Base-by-base conservation (phyloP, 37 sponge, comb jelly and placozoan species). In the Amphimedon queenslandica region DNA sequence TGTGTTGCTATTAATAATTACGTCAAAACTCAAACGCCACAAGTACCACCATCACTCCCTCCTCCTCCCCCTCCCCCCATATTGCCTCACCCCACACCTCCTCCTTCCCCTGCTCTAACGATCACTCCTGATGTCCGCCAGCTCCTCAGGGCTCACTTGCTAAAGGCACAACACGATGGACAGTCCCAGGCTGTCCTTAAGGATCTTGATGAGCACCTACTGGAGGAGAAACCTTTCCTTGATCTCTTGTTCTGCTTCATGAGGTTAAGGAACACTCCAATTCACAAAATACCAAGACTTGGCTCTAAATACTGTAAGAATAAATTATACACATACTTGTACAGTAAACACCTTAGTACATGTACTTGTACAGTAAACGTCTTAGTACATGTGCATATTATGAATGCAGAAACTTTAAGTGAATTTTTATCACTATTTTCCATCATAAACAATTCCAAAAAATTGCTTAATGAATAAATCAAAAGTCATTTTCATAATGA, bases 301-400 rank as follows among this genome's bases (percentile, higher is more conserved):
- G 61, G 61, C 23, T 60, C 61, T 25, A 60, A 60, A 60, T 11
- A n/a, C 21, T 25, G 61, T 60, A n/a, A 25, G 61, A n/a, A 11
- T 60, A n/a, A 25, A 60, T 5, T 6, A 60, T 60, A 25, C 5
- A n/a, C n/a, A n/a, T n/a, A n/a, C n/a, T n/a, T n/a, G n/a, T n/a
- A n/a, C n/a, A n/a, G n/a, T n/a, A n/a, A n/a, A n/a, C n/a, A n/a
- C n/a, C n/a, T n/a, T n/a, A n/a, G n/a, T n/a, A n/a, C n/a, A n/a
- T n/a, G n/a, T n/a, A n/a, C n/a, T n/a, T n/a, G n/a, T n/a, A n/a
- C n/a, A n/a, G n/a, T n/a, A n/a, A n/a, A n/a, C n/a, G n/a, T n/a
- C n/a, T n/a, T n/a, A n/a, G n/a, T n/a, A n/a, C n/a, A n/a, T n/a
- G n/a, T n/a, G n/a, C n/a, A n/a, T n/a, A n/a, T n/a, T n/a, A n/a